These are phyloP conservation scores for Pseudanteris insignis DNA, from an alignment of 2,888 invertebrate genomes.

Conservation along the genomic window DNA sequence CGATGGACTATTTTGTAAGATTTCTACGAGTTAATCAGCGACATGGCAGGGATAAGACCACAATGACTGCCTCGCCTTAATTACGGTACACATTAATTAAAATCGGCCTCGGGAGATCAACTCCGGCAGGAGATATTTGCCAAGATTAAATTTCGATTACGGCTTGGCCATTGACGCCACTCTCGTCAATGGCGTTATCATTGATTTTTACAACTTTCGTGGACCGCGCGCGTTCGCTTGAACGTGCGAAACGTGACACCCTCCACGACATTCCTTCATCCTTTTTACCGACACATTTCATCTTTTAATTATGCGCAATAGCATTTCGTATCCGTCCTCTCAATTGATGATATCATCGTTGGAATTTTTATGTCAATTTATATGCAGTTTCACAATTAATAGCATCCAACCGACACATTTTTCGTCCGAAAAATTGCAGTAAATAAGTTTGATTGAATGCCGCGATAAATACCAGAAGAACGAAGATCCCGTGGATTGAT, in stretches of 20 bases:
- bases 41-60: slow-evolving; percentile 54
- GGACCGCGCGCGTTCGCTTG: slow-evolving; percentile 21
- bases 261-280: slow-evolving; percentile 22
- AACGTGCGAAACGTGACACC: slow-evolving; percentile 38
- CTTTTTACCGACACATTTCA: slow-evolving; percentile 17
- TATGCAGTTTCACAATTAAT: not conserved
- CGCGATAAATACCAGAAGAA: no score
- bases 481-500: no score
- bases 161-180: slow-evolving; percentile 33
- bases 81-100: slow-evolving; percentile 62
- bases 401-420: no score
- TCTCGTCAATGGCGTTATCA: slow-evolving; percentile 41
- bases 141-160: slow-evolving; percentile 54
- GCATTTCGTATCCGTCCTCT: slow-evolving; percentile 14
- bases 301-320: slow-evolving; percentile 24
- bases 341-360: slow-evolving; percentile 4
- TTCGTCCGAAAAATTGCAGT: no score
- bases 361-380: slow-evolving; percentile 5
- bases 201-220: slow-evolving; percentile 47
- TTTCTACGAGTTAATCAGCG: slow-evolving; percentile 58
- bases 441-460: no score
- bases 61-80: slow-evolving; percentile 57
- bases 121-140: slow-evolving; percentile 47
- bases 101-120: slow-evolving; percentile 50
- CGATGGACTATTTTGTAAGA: slow-evolving; percentile 53